Percentiles rank a stretch among this genome's conserved stretches.
Evolutionary conservation across 2,113 vertebrate genomes (phyloP).

Genomic region (Corynorhinus townsendii): DNA sequence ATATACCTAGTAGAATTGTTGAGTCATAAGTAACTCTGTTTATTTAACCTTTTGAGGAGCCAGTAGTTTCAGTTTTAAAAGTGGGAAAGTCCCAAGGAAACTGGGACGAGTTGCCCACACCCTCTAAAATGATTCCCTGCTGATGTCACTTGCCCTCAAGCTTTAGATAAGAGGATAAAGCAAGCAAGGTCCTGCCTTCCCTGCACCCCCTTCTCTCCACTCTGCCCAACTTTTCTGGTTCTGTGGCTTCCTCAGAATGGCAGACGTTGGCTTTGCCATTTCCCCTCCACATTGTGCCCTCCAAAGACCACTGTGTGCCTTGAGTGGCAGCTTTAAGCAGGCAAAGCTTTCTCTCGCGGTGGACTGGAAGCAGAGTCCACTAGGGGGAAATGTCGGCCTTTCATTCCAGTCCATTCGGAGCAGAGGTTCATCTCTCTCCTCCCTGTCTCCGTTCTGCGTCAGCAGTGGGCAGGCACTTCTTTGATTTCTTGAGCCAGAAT

Average conservation of each 20-base stretch:
- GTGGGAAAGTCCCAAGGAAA: background rate
- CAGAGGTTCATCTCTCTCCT: background rate
- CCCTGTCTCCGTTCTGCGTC: background rate
- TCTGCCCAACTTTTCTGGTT: background rate
- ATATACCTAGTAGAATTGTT: background rate
- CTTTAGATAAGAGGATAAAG: background rate
- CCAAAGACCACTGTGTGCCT: background rate
- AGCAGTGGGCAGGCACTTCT: background rate
- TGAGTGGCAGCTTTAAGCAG: background rate
- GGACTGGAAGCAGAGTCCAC: background rate
- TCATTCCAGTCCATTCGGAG: background rate
- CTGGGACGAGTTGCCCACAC: background rate
- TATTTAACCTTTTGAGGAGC: background rate
- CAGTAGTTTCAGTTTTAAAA: background rate
- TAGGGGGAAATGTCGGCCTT: background rate
- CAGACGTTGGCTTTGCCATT: too few species aligned
- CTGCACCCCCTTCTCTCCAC: background rate
- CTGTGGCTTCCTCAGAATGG: background rate
- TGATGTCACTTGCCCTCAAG: background rate
- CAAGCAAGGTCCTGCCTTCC: background rate
- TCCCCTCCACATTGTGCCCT: background rate
- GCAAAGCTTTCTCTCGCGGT: background rate
- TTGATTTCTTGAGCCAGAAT: background rate
- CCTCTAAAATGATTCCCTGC: background rate
- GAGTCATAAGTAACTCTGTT: background rate